Percentiles rank a stretch among this genome's conserved stretches.
Evolutionary conservation across 2,113 vertebrate species (phyloP).

Genomic region (Rynchops niger): DNA sequence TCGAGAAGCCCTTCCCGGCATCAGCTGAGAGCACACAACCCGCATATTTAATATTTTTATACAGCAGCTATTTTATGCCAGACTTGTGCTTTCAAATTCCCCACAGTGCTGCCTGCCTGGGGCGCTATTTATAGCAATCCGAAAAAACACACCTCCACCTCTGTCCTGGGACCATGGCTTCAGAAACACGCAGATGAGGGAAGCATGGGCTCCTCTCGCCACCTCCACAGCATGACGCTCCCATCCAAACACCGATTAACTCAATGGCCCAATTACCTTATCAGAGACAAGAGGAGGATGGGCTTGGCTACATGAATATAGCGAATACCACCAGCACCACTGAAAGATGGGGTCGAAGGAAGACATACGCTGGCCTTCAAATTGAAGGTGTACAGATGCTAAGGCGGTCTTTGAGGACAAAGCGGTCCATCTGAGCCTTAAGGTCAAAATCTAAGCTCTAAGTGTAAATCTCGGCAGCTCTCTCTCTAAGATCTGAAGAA

Average conservation of each 20-base stretch:
- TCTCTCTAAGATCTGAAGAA: not conserved
- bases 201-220: not conserved
- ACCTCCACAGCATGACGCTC: not conserved
- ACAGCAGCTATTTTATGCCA: not conserved
- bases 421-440: not conserved
- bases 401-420: not conserved
- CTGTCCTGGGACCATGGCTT: not conserved
- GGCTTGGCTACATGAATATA: not conserved
- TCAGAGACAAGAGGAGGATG: not conserved
- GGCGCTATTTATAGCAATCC: not conserved
- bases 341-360: not conserved
- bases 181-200: accelerated
- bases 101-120: accelerated
- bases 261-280: not conserved
- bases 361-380: not conserved
- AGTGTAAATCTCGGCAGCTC: not conserved
- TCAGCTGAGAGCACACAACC: not conserved
- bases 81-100: not conserved
- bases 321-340: not conserved
- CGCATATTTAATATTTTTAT: accelerated
- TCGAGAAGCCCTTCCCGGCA: not conserved
- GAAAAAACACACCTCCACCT: not conserved
- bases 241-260: not conserved
- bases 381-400: not conserved
- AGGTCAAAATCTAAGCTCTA: not conserved